Conservation (phyloP, 2,888 invertebrate species). For the Bhutanitis thaidina region DNA sequence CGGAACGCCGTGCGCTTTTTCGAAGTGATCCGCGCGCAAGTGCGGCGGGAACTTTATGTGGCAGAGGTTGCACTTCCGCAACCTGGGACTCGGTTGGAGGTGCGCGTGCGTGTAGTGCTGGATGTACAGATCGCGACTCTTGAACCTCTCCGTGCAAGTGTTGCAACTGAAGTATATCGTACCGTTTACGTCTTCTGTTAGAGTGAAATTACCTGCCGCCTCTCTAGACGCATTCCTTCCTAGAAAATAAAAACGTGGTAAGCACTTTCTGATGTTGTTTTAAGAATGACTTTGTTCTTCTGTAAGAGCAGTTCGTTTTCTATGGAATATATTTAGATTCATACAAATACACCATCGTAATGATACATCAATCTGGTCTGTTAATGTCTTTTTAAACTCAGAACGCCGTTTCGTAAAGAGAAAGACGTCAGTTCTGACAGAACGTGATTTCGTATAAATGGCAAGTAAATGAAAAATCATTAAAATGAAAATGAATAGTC, state of each 20-base stretch:
- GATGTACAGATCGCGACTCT: constrained; percentile 37
- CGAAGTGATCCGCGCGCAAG: constrained; percentile 39
- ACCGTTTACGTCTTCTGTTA: constrained; percentile 17
- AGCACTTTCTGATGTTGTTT: too few species aligned
- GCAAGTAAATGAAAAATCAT: too few species aligned
- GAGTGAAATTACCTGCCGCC: constrained; percentile 1
- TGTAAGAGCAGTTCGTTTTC: too few species aligned
- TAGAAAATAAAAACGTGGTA: constrained; percentile 22
- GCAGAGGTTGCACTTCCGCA: constrained; percentile 45
- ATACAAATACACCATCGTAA: too few species aligned
- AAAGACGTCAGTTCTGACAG: too few species aligned
- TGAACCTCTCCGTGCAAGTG: constrained; percentile 34
- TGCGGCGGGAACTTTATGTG: constrained; percentile 37
- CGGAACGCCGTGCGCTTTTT: constrained; percentile 40
- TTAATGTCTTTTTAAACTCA: too few species aligned
- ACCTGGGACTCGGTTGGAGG: constrained; percentile 37
- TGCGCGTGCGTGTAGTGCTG: constrained; percentile 49
- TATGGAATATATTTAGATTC: too few species aligned
- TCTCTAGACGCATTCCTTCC: constrained; percentile 3
- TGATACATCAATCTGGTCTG: too few species aligned
- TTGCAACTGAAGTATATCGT: constrained; percentile 32
- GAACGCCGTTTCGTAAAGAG: too few species aligned
- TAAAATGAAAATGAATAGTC: too few species aligned
- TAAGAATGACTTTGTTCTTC: too few species aligned
- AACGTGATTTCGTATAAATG: too few species aligned